Conservation (phyloP, 2,797 vertebrate genomes). For the Borostomias antarcticus region DNA sequence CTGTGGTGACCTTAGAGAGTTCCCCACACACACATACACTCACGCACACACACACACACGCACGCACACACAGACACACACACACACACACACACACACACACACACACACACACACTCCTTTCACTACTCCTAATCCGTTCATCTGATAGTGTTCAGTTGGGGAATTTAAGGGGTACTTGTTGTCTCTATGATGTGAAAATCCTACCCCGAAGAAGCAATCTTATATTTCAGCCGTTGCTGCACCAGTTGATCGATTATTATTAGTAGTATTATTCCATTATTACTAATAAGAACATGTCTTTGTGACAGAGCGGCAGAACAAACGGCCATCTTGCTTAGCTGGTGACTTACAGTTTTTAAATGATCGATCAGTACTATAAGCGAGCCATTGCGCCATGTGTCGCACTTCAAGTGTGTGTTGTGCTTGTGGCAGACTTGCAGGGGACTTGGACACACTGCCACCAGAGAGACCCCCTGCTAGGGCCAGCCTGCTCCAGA, state of each 20-base stretch:
- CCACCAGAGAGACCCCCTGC: constrained; percentile 4
- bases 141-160: constrained; percentile 23
- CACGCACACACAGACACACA: too few relatives aligned
- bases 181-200: too few relatives aligned
- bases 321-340: background rate
- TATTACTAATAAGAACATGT: background rate
- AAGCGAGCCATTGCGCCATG: background rate
- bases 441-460: background rate
- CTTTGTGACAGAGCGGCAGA: background rate
- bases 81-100: too few relatives aligned
- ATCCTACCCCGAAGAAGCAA: too few relatives aligned
- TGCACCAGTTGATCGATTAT: too few relatives aligned
- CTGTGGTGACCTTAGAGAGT: background rate
- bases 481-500: constrained; percentile 32
- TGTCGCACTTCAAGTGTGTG: background rate
- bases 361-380: background rate
- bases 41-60: too few relatives aligned
- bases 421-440: background rate
- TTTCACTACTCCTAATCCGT: background rate
- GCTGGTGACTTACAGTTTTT: too few relatives aligned
- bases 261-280: background rate
- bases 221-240: too few relatives aligned
- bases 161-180: background rate
- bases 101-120: too few relatives aligned
- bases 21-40: too few relatives aligned